phyloP scores from a whole-genome alignment of 2,113 vertebrate species.

The Pedionomus torquatus region DNA sequence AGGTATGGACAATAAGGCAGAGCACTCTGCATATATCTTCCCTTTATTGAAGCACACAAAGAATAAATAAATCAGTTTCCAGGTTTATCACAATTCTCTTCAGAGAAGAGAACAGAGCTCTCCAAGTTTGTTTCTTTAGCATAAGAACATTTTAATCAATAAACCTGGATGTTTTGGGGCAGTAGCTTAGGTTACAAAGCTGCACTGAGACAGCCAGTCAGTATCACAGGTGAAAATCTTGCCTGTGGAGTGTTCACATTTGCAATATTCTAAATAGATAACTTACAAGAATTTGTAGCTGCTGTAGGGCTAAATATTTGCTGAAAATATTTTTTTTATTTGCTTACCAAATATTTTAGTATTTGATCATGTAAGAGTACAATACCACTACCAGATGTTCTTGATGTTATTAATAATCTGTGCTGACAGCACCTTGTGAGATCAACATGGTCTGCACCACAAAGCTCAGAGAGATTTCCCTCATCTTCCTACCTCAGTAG shows the following conservation, averaged over 20 bases:
- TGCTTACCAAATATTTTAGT: neutral
- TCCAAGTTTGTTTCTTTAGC: neutral
- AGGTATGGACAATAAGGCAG: neutral
- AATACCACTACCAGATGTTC: neutral
- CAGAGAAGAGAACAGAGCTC: neutral
- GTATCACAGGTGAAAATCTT: neutral
- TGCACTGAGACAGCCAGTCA: neutral
- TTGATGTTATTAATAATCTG: neutral
- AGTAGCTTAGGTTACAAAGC: neutral
- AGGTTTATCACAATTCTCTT: neutral
- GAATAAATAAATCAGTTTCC: too few species aligned
- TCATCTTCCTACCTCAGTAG: fast-evolving
- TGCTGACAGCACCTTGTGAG: neutral
- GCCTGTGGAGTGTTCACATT: neutral
- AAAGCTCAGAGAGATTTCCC: neutral
- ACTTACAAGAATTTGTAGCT: neutral
- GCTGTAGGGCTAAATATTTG: neutral
- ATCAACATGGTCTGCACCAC: fast-evolving
- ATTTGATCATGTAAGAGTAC: neutral
- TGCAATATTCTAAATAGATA: neutral
- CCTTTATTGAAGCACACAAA: neutral
- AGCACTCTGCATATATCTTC: neutral
- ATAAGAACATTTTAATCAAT: neutral
- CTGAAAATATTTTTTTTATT: neutral
- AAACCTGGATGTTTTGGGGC: neutral